Conservation (phyloP, 2,888 invertebrate genomes). For the Ectobius pallidus region DNA sequence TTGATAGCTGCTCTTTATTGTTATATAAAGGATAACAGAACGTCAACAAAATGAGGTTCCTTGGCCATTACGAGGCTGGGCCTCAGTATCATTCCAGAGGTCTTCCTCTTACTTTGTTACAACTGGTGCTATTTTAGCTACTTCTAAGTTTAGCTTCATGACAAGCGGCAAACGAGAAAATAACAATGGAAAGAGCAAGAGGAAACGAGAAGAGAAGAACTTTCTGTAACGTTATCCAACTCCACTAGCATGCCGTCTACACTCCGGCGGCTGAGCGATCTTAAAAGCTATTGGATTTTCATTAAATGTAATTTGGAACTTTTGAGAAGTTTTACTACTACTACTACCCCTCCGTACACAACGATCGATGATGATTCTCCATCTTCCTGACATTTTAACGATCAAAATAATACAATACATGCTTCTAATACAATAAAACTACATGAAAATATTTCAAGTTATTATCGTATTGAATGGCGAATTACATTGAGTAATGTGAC, state of each 20-base stretch:
- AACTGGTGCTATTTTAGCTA: no score
- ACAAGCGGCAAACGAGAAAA: neutral
- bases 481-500: no score
- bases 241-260: neutral
- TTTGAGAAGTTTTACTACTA: neutral
- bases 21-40: neutral
- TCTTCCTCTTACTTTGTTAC: neutral
- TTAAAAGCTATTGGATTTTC: neutral
- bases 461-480: no score
- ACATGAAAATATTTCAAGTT: no score
- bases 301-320: constrained; percentile 12
- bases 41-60: neutral
- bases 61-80: neutral
- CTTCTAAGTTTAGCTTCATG: neutral
- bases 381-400: neutral
- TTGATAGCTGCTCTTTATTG: neutral
- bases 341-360: no score
- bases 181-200: neutral
- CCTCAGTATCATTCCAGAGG: neutral
- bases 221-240: neutral
- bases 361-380: neutral
- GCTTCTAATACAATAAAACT: no score
- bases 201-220: no score
- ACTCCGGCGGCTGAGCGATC: neutral
- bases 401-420: neutral